A percentile compares a stretch with the other conserved stretches of the same genome.
phyloP scores from a whole-genome alignment of 1,140 invertebrate genomes.

The Xylocopa sonorina region DNA sequence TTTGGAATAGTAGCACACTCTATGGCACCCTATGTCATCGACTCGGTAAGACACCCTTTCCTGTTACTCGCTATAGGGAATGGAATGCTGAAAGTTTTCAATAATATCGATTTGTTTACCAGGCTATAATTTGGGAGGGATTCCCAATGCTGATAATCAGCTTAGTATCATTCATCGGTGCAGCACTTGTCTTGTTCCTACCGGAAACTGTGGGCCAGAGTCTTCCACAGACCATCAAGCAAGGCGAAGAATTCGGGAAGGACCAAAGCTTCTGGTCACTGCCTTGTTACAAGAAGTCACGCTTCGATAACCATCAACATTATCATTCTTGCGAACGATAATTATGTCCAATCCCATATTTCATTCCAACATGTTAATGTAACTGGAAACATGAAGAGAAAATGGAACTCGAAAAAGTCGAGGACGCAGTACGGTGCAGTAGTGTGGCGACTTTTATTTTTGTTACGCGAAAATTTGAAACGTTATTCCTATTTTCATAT shows the following conservation, averaged over 20 bases:
- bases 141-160: slow-evolving; percentile 83
- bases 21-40: slow-evolving; percentile 88
- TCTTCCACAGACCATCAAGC: slow-evolving; percentile 87
- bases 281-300: slow-evolving; percentile 72
- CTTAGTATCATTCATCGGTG: slow-evolving; percentile 82
- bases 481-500: neutral
- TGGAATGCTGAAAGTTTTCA: neutral
- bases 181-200: slow-evolving; percentile 84
- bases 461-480: neutral
- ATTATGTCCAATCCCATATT: slow-evolving; percentile 8
- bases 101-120: slow-evolving; percentile 49
- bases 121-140: slow-evolving; percentile 83
- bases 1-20: slow-evolving; percentile 85
- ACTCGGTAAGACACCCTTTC: slow-evolving; percentile 83
- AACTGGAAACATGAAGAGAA: too few relatives aligned
- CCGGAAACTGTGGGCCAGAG: slow-evolving; percentile 88
- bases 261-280: slow-evolving; percentile 84
- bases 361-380: neutral
- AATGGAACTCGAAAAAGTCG: too few relatives aligned
- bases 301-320: slow-evolving; percentile 34
- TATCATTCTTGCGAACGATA: slow-evolving; percentile 45
- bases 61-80: neutral
- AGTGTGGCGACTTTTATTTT: neutral
- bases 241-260: slow-evolving; percentile 87
- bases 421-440: neutral